Evolutionary conservation across 2,888 invertebrate species (phyloP).

Genomic region (Phyllotreta cruciferae): DNA sequence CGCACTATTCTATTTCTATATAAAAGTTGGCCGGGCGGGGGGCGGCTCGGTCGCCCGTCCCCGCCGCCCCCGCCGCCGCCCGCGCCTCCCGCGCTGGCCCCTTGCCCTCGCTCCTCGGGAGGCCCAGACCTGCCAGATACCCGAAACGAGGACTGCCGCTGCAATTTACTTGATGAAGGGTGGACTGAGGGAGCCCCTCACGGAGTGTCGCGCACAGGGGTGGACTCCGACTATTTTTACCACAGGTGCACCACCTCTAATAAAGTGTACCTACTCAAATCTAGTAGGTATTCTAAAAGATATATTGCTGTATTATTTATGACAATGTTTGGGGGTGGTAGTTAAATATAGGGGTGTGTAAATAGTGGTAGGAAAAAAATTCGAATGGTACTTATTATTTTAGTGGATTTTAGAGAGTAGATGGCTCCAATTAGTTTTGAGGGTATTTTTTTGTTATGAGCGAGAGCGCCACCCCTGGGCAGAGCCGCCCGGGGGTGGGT

Average conservation of each 20-base stretch:
- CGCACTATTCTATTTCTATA: slow-evolving; percentile 28
- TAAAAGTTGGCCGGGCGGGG: slow-evolving; percentile 25
- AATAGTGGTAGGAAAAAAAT: too few relatives aligned
- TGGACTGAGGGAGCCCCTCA: slow-evolving; percentile 47
- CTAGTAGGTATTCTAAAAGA: too few relatives aligned
- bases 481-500: slow-evolving; percentile 29
- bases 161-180: slow-evolving; percentile 61
- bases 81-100: slow-evolving; percentile 39
- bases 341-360: too few relatives aligned
- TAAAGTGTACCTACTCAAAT: too few relatives aligned
- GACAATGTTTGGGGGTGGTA: too few relatives aligned
- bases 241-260: not conserved
- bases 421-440: slow-evolving; percentile 9
- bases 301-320: too few relatives aligned
- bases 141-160: slow-evolving; percentile 59
- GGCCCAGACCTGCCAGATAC: slow-evolving; percentile 59
- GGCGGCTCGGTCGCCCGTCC: slow-evolving; percentile 26
- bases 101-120: slow-evolving; percentile 52
- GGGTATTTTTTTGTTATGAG: not conserved
- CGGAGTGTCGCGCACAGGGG: slow-evolving; percentile 25
- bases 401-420: not conserved
- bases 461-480: slow-evolving; percentile 19
- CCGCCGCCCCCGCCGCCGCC: slow-evolving; percentile 19
- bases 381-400: slow-evolving; percentile 4
- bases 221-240: slow-evolving; percentile 5